These are phyloP conservation scores for Mantis religiosa DNA, from an alignment of 2,888 invertebrate species.

Conservation along the genomic window DNA sequence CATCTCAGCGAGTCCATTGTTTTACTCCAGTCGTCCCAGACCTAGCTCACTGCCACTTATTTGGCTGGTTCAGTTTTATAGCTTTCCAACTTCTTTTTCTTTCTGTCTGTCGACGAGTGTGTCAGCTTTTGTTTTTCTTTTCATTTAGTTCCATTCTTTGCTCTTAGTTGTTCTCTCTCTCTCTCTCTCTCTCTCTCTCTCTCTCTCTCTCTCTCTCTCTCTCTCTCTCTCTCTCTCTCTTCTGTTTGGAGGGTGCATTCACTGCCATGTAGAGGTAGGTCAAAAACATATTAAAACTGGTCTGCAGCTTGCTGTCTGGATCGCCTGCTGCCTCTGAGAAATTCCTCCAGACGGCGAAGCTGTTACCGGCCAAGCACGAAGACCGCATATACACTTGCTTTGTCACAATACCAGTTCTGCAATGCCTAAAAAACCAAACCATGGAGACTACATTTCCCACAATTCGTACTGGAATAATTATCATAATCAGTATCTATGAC, in stretches of 20 bases:
- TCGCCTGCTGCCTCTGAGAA: background rate
- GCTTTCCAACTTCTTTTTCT: background rate
- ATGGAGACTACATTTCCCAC: no score
- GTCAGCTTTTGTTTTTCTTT: background rate
- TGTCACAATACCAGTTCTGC: background rate
- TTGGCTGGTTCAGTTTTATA: background rate
- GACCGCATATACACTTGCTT: background rate
- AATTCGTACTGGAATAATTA: no score
- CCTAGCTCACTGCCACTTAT: background rate
- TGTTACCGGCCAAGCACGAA: background rate
- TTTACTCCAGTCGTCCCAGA: background rate
- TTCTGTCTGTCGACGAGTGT: background rate
- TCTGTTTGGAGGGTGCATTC: background rate
- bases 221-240: background rate
- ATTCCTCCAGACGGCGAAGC: background rate
- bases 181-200: background rate
- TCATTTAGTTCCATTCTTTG: background rate
- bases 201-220: background rate
- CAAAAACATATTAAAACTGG: constrained; percentile 19
- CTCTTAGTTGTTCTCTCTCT: background rate
- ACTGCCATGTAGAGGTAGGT: constrained; percentile 14
- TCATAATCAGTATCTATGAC: no score
- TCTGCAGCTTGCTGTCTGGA: background rate
- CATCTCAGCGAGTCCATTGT: background rate
- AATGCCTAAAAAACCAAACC: no score